A percentile compares a stretch with the other conserved stretches of the same genome.
These are phyloP conservation scores for Protonemura montana DNA, from an alignment of 2,888 invertebrate species.

Conservation along the genomic window DNA sequence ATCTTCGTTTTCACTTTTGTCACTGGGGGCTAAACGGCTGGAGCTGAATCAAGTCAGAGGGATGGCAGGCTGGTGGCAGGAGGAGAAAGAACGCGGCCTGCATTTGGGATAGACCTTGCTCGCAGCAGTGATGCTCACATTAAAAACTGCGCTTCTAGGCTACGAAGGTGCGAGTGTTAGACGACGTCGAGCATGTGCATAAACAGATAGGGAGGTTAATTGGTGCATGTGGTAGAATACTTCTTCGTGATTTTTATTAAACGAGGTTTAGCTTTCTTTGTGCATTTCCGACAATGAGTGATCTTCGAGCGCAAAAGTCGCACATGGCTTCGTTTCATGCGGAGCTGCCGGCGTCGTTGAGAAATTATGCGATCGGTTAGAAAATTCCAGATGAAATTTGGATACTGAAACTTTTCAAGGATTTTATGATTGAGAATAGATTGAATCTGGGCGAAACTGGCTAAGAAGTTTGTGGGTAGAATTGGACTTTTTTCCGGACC, in stretches of 20 bases:
- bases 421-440: too few relatives aligned
- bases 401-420: too few relatives aligned
- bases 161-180: background rate
- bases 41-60: background rate
- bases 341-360: too few relatives aligned
- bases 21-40: background rate
- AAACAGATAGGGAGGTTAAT: background rate
- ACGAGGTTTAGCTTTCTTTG: too few relatives aligned
- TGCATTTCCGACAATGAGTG: too few relatives aligned
- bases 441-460: too few relatives aligned
- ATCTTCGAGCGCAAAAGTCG: too few relatives aligned
- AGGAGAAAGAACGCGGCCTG: background rate
- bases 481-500: too few relatives aligned
- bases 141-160: background rate
- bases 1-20: constrained; percentile 18
- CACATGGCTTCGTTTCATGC: too few relatives aligned
- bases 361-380: background rate
- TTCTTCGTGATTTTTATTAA: background rate
- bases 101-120: constrained; percentile 15
- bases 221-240: background rate
- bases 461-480: too few relatives aligned
- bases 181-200: background rate
- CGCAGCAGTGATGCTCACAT: background rate
- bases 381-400: background rate
- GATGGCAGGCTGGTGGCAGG: background rate